phyloP scores from a whole-genome alignment of 2,113 vertebrate species.

The Sterna hirundo region DNA sequence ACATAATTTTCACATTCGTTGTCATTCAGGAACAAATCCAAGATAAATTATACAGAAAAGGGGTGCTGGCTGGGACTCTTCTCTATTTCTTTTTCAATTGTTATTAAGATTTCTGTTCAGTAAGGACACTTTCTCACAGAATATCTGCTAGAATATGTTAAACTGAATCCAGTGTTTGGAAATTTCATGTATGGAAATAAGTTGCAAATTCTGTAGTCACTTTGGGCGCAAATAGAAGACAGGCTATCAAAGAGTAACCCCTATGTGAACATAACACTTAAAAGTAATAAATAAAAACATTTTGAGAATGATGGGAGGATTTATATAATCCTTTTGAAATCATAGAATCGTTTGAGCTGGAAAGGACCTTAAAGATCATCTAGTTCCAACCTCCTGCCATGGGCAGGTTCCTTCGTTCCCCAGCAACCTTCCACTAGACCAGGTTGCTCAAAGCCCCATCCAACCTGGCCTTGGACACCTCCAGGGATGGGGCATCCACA shows the following conservation, averaged over 20 bases:
- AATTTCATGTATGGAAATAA: neutral
- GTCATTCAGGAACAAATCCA: neutral
- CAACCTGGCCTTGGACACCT: neutral
- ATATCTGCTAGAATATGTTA: neutral
- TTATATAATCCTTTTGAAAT: neutral
- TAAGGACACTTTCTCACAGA: neutral
- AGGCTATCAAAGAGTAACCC: neutral
- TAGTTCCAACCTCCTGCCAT: neutral
- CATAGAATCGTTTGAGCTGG: neutral
- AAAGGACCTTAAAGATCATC: neutral
- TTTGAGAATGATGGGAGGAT: neutral
- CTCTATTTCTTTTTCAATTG: neutral
- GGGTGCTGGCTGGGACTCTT: neutral
- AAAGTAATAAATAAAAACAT: neutral
- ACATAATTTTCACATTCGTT: neutral
- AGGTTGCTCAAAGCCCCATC: neutral
- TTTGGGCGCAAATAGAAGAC: neutral
- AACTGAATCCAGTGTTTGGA: neutral
- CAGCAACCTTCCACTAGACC: neutral
- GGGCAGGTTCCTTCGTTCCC: neutral
- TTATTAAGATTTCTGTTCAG: neutral
- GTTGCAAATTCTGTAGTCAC: neutral
- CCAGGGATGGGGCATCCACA: neutral
- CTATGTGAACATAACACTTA: neutral
- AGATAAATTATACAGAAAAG: neutral